These are phyloP conservation scores for Chironex yamaguchii DNA, from an alignment of 30 jellyfish, hydroid and myxozoan genomes.

Conservation along the genomic window DNA sequence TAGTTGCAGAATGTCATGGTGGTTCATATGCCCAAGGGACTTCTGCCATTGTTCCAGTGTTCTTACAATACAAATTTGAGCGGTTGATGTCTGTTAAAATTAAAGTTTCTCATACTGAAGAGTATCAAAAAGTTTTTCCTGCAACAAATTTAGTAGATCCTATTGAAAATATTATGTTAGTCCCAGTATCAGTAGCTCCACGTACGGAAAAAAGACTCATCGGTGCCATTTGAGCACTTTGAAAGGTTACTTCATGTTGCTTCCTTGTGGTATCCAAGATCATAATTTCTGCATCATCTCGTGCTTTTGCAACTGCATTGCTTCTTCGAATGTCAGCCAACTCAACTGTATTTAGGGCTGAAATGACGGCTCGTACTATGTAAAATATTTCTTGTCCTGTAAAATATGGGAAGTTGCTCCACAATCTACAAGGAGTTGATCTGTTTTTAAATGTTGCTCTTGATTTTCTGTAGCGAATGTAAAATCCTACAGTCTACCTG, in stretches of 20 bases:
- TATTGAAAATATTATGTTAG: neutral
- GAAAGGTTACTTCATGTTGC: neutral
- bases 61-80: slow-evolving; percentile 7
- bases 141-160: slow-evolving; percentile 6
- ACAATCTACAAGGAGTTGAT: slow-evolving; percentile 52
- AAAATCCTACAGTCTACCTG: neutral
- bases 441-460: slow-evolving; percentile 2
- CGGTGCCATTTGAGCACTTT: slow-evolving; percentile 5
- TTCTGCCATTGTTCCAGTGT: slow-evolving; percentile 58
- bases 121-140: slow-evolving; percentile 13
- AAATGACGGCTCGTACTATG: neutral
- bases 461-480: slow-evolving; percentile 7
- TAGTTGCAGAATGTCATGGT: slow-evolving; percentile 24
- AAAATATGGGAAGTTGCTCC: slow-evolving; percentile 52
- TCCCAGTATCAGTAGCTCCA: slow-evolving; percentile 32
- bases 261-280: neutral
- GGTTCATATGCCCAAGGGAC: slow-evolving; percentile 47
- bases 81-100: slow-evolving; percentile 12
- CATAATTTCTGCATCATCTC: slow-evolving; percentile 7
- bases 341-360: neutral
- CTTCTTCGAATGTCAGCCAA: slow-evolving; percentile 8
- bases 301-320: slow-evolving; percentile 12
- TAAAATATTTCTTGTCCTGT: neutral
- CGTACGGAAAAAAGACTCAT: slow-evolving; percentile 24
- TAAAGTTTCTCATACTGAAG: slow-evolving; percentile 16